Evolutionary conservation across 2,888 invertebrate species (phyloP).

Genomic region (Oegoconia quadripuncta): DNA sequence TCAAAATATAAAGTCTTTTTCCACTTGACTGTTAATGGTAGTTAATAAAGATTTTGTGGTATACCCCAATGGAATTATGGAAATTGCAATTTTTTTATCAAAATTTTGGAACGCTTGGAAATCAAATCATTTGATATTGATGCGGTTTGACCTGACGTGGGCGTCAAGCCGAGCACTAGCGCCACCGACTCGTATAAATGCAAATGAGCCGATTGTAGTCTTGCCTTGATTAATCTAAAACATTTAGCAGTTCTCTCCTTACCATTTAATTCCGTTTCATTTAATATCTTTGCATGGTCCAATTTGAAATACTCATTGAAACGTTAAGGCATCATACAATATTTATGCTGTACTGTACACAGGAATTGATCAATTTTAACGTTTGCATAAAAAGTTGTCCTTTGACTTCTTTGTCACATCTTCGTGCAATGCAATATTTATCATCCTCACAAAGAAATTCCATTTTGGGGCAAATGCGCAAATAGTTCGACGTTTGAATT

Average conservation of each 20-base stretch:
- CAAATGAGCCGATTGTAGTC: conserved; percentile 60
- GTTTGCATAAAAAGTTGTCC: conserved; percentile 36
- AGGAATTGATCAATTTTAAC: conserved; percentile 41
- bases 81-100: neutral
- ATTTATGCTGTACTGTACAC: neutral
- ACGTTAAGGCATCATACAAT: neutral
- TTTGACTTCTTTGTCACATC: conserved; percentile 64
- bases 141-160: conserved; percentile 43
- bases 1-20: too few relatives aligned
- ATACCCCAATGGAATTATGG: neutral
- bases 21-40: too few relatives aligned
- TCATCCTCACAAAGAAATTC: conserved; percentile 70
- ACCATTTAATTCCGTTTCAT: conserved; percentile 4
- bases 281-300: too few relatives aligned
- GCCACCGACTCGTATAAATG: conserved; percentile 59
- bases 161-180: conserved; percentile 25
- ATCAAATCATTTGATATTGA: conserved; percentile 42
- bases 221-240: conserved; percentile 60
- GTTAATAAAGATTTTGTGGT: neutral
- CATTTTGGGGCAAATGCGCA: conserved; percentile 69
- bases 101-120: conserved; percentile 1
- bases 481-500: conserved; percentile 76
- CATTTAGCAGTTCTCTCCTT: conserved; percentile 45
- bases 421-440: conserved; percentile 70
- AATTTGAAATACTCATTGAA: neutral